Conservation (phyloP, 2,113 vertebrate genomes). For the Grallaria varia region DNA sequence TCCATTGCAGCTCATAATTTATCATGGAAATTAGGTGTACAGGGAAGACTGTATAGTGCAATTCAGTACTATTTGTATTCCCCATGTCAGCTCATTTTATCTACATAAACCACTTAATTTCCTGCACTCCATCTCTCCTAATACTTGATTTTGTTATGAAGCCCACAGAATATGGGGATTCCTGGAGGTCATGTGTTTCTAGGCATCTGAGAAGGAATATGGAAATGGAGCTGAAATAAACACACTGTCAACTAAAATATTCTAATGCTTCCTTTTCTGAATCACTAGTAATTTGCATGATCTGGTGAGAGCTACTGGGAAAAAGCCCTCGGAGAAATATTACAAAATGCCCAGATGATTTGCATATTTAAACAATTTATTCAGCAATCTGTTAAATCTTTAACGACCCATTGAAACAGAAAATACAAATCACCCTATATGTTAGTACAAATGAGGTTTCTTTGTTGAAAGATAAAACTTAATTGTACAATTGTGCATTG, state of each 20-base stretch:
- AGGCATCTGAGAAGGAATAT: background rate
- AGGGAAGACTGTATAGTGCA: background rate
- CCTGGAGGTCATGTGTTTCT: background rate
- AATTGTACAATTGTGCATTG: background rate
- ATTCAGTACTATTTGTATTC: background rate
- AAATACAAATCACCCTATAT: constrained; percentile 3
- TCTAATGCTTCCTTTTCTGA: constrained; percentile 10
- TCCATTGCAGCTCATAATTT: background rate
- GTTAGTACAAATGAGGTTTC: constrained; percentile 26
- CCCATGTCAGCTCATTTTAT: background rate
- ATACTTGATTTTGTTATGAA: background rate
- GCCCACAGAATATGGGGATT: background rate
- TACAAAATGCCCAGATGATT: constrained; percentile 37
- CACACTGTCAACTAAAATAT: constrained; percentile 39
- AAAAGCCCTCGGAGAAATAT: constrained; percentile 48
- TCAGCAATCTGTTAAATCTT: constrained; percentile 46
- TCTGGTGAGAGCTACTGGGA: constrained; percentile 17
- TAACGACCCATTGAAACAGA: constrained; percentile 38
- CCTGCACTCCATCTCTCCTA: background rate
- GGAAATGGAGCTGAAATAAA: constrained; percentile 7
- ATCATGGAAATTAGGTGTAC: background rate
- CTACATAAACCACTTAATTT: background rate
- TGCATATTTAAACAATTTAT: constrained; percentile 58
- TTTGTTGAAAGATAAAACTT: background rate
- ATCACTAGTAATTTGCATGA: constrained; percentile 36